Base-by-base conservation (phyloP, 2,888 invertebrate species). In the Oscheius sp. region DNA sequence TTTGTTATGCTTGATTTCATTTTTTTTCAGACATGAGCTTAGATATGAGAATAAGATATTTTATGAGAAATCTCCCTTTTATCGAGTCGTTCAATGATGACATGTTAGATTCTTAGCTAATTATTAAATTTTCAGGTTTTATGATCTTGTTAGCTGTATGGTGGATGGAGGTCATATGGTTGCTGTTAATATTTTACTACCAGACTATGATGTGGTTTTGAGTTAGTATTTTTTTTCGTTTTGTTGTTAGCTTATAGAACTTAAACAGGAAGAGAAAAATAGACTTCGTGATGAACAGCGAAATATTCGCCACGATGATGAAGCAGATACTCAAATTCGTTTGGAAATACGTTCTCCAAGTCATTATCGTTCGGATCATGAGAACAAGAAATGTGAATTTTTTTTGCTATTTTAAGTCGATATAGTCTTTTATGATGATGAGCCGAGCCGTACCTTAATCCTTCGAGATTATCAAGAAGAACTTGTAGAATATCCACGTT, bases 401-500 rank as follows among this genome's bases (percentile, higher is more conserved):
- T 26, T 30, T 6, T 6, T 14, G n/a, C 5, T 6, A n/a, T 30
- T 51, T 12, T 32, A 5, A 6, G 1, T 9, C 0, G 30, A 14
- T 41, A 24, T 17, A 41, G 41, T 41, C 17, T 26, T 44, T 30
- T 44, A 26, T 24, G 59, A 44, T 8, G n/a, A 65, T 26, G 44
- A 38, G 17, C 38, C 41, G 12, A n/a, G n/a, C n/a, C 2, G 26
- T 17, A 57, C 64, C 8, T 49, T 77, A 4, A 24, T 63, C 1
- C 71, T 82, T n/a, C 71, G 81, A 12, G 26, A 56, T 6, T 82
- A 82, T 50, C 82, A 82, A 54, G 71, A 73, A 45, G 81, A 82
- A 26, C 45, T 81, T 26, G 73, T 73, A 0, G 59, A 70, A 36
- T 54, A 72, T 6, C 76, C 74, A 24, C 41, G 76, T 20, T 47